phyloP scores from a whole-genome alignment of 92 coral and sea anemone genomes.

The Parazoanthus swiftii region DNA sequence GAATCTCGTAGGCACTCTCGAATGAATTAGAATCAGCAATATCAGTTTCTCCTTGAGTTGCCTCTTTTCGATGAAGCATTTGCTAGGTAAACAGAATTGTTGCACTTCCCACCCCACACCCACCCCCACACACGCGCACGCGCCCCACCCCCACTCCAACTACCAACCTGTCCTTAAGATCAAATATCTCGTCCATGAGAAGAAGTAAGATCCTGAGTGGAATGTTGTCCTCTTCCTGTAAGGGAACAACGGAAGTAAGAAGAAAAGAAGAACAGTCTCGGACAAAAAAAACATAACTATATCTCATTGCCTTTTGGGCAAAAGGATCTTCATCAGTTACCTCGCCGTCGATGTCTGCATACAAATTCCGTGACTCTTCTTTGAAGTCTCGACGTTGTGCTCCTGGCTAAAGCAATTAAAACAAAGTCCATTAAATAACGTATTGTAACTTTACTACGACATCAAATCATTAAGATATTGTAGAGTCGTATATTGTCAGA shows the following conservation, averaged over 20 bases:
- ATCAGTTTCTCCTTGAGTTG: background rate
- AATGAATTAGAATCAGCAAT: background rate
- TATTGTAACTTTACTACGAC: no score
- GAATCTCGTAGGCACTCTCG: no score
- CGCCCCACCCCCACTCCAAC: background rate
- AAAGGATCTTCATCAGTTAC: slow-evolving; percentile 41
- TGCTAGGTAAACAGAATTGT: no score
- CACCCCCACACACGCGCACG: no score
- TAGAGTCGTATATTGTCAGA: no score
- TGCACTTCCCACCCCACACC: no score
- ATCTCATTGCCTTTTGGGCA: background rate
- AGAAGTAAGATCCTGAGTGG: slow-evolving; percentile 89
- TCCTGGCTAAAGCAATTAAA: slow-evolving; percentile 60
- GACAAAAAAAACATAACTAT: background rate
- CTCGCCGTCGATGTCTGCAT: slow-evolving; percentile 86
- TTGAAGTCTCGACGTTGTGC: slow-evolving; percentile 66
- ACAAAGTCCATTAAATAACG: background rate
- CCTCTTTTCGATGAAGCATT: background rate
- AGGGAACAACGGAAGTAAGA: background rate
- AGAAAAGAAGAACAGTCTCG: background rate
- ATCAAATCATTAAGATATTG: no score
- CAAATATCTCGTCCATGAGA: slow-evolving; percentile 98
- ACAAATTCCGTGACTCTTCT: slow-evolving; percentile 77
- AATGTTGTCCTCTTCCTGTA: slow-evolving; percentile 91
- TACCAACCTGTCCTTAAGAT: slow-evolving; percentile 83